phyloP scores from a whole-genome alignment of 2,113 vertebrate genomes.

The Zosterops pallidus region DNA sequence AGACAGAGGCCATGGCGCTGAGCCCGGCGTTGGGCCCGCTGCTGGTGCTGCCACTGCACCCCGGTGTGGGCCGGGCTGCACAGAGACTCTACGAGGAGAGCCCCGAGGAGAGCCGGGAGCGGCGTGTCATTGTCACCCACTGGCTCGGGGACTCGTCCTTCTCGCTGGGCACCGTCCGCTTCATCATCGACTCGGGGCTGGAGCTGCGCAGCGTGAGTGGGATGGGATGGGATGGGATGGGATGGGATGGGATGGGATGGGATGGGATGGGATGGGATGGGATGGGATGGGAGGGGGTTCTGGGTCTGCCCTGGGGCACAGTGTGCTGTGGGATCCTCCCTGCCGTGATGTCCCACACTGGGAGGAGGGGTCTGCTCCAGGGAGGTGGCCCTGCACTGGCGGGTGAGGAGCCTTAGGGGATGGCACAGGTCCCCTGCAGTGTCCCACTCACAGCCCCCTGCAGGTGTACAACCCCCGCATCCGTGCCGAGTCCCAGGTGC shows the following conservation, averaged over 20 bases:
- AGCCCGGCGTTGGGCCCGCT: conserved; percentile 75
- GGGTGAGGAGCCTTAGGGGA: not conserved
- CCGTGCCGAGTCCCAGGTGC: conserved; percentile 87
- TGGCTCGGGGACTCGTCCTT: conserved; percentile 88
- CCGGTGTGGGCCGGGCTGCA: conserved; percentile 53
- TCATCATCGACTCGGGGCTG: conserved; percentile 87
- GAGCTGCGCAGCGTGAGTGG: conserved; percentile 88
- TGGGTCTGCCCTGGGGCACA: accelerated
- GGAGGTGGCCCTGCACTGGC: not conserved
- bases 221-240: too few species aligned
- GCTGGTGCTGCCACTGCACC: conserved; percentile 80
- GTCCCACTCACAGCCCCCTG: not conserved
- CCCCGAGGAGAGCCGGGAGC: not conserved
- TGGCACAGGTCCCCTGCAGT: accelerated
- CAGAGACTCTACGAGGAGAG: conserved; percentile 84
- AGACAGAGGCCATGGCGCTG: conserved; percentile 73
- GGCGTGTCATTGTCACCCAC: conserved; percentile 83
- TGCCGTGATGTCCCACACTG: accelerated
- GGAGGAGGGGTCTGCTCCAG: not conserved
- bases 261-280: too few species aligned
- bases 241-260: too few species aligned
- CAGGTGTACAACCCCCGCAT: conserved; percentile 95
- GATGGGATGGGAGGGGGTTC: accelerated
- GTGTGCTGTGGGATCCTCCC: not conserved
- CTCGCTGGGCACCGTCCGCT: conserved; percentile 80